Evolutionary conservation across 2,888 invertebrate genomes (phyloP).

Genomic region (Synanthedon myopaeformis): DNA sequence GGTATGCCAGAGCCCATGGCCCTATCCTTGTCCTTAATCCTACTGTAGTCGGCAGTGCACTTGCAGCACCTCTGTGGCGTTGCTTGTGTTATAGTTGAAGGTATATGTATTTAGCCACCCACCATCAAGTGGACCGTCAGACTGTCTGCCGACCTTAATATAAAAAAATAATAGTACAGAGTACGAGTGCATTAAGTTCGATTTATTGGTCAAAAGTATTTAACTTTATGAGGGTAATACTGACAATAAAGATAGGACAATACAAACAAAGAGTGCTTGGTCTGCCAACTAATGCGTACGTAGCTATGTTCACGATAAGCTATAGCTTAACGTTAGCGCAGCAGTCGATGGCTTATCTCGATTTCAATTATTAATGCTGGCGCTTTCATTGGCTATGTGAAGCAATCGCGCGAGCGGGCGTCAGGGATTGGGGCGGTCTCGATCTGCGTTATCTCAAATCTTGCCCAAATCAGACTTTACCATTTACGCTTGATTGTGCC

Average conservation of each 20-base stretch:
- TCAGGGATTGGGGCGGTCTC: conserved; percentile 24
- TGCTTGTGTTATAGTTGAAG: no score
- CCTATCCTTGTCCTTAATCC: no score
- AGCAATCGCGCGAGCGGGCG: conserved; percentile 22
- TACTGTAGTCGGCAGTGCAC: no score
- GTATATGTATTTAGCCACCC: no score
- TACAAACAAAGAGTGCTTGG: conserved; percentile 46
- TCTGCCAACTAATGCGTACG: conserved; percentile 50
- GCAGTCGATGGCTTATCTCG: conserved; percentile 65
- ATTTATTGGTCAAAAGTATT: background rate
- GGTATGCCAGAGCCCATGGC: no score
- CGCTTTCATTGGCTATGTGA: conserved; percentile 56
- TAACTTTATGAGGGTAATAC: conserved; percentile 17
- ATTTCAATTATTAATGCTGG: conserved; percentile 66
- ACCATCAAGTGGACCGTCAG: no score
- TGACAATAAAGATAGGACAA: conserved; percentile 48
- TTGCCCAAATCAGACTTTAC: conserved; percentile 48
- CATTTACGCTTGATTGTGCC: conserved; percentile 41
- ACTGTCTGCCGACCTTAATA: no score
- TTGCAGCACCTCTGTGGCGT: no score
- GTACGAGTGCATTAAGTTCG: background rate
- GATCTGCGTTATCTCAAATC: conserved; percentile 53
- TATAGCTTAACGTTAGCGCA: conserved; percentile 53
- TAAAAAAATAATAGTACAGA: no score
- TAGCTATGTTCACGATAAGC: conserved; percentile 56